These are phyloP conservation scores for Syngnathus rostellatus DNA, from an alignment of 2,797 vertebrate genomes.

Conservation along the genomic window DNA sequence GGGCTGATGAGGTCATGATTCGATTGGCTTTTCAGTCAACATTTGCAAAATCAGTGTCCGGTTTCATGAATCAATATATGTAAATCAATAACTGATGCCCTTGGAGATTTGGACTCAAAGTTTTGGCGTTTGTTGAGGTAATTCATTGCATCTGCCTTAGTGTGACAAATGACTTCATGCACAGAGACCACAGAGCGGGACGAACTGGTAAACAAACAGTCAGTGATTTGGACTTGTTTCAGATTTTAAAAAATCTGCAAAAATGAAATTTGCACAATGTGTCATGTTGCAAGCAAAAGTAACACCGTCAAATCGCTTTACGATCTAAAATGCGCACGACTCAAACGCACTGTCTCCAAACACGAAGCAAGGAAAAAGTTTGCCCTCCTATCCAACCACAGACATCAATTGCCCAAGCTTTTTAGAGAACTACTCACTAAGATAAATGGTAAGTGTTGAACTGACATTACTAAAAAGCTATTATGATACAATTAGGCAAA, in stretches of 20 bases:
- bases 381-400: neutral
- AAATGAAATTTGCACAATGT: neutral
- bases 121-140: neutral
- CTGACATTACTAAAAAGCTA: neutral
- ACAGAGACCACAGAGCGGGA: too few relatives aligned
- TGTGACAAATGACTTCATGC: too few relatives aligned
- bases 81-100: too few relatives aligned
- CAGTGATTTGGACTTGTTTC: too few relatives aligned
- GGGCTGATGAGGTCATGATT: too few relatives aligned
- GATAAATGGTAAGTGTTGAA: neutral
- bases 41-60: too few relatives aligned
- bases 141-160: slow-evolving; percentile 5
- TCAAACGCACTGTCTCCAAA: neutral
- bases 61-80: too few relatives aligned
- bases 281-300: neutral
- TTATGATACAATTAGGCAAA: neutral
- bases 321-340: neutral
- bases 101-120: neutral
- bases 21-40: too few relatives aligned
- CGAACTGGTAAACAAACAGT: too few relatives aligned
- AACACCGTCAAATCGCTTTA: neutral
- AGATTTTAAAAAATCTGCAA: too few relatives aligned
- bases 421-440: neutral
- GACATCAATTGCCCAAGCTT: neutral
- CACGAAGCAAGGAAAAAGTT: neutral